Evolutionary conservation across 2,797 vertebrate species (phyloP).

Genomic region (Pristis pectinata): DNA sequence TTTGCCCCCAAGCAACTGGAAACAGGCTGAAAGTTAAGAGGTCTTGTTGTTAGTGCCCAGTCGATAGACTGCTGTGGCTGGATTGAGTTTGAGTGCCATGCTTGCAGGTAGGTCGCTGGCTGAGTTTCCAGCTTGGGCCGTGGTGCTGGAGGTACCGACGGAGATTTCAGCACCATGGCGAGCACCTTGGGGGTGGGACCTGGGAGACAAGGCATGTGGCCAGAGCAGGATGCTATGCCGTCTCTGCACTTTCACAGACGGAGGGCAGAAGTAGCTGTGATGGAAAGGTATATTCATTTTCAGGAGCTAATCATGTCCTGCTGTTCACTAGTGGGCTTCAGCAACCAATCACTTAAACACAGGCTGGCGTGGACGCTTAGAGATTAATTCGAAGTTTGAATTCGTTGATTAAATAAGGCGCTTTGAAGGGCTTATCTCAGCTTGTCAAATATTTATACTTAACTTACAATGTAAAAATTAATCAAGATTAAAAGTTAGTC

Average conservation of each 20-base stretch:
- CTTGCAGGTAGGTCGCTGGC: background rate
- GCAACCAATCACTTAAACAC: background rate
- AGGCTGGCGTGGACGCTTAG: background rate
- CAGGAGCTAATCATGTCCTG: too few species aligned
- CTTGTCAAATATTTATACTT: background rate
- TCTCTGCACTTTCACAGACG: background rate
- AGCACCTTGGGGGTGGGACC: background rate
- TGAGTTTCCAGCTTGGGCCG: background rate
- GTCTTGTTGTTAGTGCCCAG: background rate
- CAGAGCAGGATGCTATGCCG: background rate
- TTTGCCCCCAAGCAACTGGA: background rate
- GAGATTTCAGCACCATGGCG: constrained; percentile 18
- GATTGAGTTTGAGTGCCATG: background rate
- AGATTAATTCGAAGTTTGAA: background rate
- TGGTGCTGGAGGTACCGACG: background rate
- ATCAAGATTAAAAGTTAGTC: background rate
- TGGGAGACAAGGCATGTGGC: background rate
- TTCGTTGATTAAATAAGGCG: background rate
- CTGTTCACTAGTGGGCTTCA: background rate
- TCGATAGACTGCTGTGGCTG: background rate
- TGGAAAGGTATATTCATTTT: background rate
- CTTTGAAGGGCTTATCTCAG: background rate
- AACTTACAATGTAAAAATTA: background rate
- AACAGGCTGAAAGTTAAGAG: background rate
- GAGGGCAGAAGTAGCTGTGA: background rate